Base-by-base conservation (phyloP, 1,140 invertebrate genomes). In the Zaprionus ornatus region DNA sequence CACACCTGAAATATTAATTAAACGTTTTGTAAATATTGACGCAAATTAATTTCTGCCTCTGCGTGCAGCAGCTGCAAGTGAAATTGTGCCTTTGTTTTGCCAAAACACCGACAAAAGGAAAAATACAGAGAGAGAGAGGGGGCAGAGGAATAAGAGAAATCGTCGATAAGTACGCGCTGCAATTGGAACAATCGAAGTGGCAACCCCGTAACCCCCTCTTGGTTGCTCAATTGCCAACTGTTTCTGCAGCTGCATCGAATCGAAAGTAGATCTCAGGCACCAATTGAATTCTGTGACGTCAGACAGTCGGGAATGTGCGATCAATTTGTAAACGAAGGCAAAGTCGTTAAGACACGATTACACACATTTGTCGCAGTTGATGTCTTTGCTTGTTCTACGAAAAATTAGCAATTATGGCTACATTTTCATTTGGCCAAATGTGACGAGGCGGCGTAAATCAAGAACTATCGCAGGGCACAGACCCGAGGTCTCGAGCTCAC, bases 21-120 rank as follows among this genome's bases (percentile, higher is more conserved):
- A 61, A 77, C 73, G 70, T 69, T 59, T 64, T 79, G 74, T 80
- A 84, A 87, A 87, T 88, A 87, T 87, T 87, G 83, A 80, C 80
- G 78, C 62, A 78, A 77, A 87, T 83, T 88, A 80, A 75, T 80
- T 70, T 68, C 69, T 66, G 61, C 61, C 75, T 79, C 63, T 76
- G 40, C 27, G 55, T 48, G 54, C 65, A 74, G 56, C 70, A 67
- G 40, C 82, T 64, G 74, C 45, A 73, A 55, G 45, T 42, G 68
- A 42, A 68, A 55, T 17, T 60, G 25, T 65, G 48, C 27, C 50
- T 81, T 77, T 81, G 62, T 79, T 55, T 68, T 56, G 63, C 62
- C n/a, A 50, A 37, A 52, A 72, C 73, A 57, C 74, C 63, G 15
- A 57, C 40, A 55, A 62, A 52, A 21, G 50, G 40, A 29, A 35